These are phyloP conservation scores for Nebria salina DNA, from an alignment of 2,888 invertebrate genomes.

Conservation along the genomic window DNA sequence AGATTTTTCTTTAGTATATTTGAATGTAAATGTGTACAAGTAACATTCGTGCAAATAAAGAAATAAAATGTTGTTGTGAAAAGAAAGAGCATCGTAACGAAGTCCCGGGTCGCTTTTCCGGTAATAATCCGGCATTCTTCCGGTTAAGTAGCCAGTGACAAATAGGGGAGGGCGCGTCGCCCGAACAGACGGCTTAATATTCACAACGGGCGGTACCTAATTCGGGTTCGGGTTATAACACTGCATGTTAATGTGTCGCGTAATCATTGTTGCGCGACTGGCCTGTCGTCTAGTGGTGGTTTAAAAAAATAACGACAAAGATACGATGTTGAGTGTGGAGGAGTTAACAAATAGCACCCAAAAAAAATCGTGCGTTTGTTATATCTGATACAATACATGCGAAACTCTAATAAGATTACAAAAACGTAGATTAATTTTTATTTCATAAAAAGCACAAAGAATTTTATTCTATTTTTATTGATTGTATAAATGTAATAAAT, in stretches of 20 bases:
- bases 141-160: conserved; percentile 15
- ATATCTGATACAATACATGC: no score
- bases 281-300: neutral
- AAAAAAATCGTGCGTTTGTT: no score
- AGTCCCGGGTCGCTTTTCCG: neutral
- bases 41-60: no score
- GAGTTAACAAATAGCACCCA: no score
- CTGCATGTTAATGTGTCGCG: neutral
- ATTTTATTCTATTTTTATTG: no score
- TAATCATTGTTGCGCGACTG: neutral
- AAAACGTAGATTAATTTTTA: no score
- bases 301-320: neutral
- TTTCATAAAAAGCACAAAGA: no score
- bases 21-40: no score
- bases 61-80: neutral
- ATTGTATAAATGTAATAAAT: no score
- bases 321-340: no score
- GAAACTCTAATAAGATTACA: no score
- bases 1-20: no score
- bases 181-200: conserved; percentile 11
- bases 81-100: neutral
- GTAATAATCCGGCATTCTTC: conserved; percentile 15
- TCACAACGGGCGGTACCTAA: neutral
- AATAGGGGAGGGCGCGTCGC: neutral
- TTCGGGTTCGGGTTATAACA: neutral